phyloP scores from a whole-genome alignment of 2,113 vertebrate genomes.

The Microcebus griseorufus region DNA sequence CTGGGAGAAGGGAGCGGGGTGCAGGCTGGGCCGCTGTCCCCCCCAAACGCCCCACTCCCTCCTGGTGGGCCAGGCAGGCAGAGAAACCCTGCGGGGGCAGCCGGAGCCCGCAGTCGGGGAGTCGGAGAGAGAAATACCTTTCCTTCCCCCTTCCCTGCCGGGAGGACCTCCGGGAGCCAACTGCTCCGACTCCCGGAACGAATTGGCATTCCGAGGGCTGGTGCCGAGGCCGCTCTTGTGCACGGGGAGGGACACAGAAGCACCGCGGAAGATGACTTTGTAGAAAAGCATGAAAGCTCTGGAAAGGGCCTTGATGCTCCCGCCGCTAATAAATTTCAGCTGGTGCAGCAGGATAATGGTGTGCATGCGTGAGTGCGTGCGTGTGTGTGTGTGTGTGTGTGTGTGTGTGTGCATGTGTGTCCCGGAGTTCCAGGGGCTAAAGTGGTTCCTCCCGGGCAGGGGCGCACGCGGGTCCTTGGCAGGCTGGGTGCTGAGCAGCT shows the following conservation, averaged over 20 bases:
- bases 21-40: not conserved
- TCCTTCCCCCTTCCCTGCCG: not conserved
- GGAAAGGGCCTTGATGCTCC: not conserved
- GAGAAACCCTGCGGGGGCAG: fast-evolving
- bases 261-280: conserved; percentile 61
- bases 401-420: fast-evolving
- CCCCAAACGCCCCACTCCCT: not conserved
- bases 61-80: not conserved
- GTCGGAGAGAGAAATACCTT: conserved; percentile 25
- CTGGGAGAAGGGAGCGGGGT: not conserved
- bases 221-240: conserved; percentile 61
- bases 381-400: not conserved
- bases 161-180: conserved; percentile 41
- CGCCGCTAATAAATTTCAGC: not conserved
- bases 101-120: not conserved
- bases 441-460: not conserved
- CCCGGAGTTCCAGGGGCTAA: not conserved
- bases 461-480: not conserved
- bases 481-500: fast-evolving
- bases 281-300: conserved; percentile 39
- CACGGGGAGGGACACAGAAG: conserved; percentile 52
- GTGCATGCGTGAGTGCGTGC: too few relatives aligned
- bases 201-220: conserved; percentile 69
- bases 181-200: conserved; percentile 48
- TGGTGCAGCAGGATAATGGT: not conserved